Evolutionary conservation across 2,113 vertebrate genomes (phyloP), one percentile per base, ranked within the genome.

Genomic region (Paralichthys olivaceus): DNA sequence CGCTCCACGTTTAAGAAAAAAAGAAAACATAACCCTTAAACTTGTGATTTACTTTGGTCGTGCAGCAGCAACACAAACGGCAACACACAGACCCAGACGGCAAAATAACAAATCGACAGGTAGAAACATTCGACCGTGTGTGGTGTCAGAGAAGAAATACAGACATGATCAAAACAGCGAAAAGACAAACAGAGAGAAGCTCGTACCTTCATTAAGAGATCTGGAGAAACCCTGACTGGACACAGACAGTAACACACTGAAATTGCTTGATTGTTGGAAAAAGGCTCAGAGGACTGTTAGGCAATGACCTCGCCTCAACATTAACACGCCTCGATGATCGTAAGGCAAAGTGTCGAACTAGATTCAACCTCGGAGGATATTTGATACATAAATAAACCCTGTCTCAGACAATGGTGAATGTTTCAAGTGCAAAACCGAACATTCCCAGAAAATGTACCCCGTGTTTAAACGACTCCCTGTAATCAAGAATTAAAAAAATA

Each of bases 251-350:
- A 53, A 63, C 29, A 71, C 34, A 15, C 9, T 32, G 40, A 40
- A 64, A 40, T 29, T 19, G 72, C 7, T 72, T 75, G 79, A 89
- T 86, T 83, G 72, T 81, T 79, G 22, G 61, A 62, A 79, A n/a
- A 78, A 79, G 69, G 55, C 71, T 75, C 78, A 77, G 56, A 72
- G 20, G 72, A 79, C 72, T 22, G 45, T 15, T 7, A 20, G 45
- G 45, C 45, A 49, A 15, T 49, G 7, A 19, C 43, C 17, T 19
- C 45, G 45, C 45, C 45, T 47, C 45, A 15, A 47, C 34, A 8
- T 47, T 28, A 59, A 72, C 62, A 58, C 61, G 73, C 69, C 60
- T 77, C 32, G 13, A 65, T 74, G 58, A 68, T 75, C 69, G 3
- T 51, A 72, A 89, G 73, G 79, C 83, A 80, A 83, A 75, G n/a